These are phyloP conservation scores for Pangasius larnaudii DNA, from an alignment of 2,797 vertebrate species.

Conservation along the genomic window DNA sequence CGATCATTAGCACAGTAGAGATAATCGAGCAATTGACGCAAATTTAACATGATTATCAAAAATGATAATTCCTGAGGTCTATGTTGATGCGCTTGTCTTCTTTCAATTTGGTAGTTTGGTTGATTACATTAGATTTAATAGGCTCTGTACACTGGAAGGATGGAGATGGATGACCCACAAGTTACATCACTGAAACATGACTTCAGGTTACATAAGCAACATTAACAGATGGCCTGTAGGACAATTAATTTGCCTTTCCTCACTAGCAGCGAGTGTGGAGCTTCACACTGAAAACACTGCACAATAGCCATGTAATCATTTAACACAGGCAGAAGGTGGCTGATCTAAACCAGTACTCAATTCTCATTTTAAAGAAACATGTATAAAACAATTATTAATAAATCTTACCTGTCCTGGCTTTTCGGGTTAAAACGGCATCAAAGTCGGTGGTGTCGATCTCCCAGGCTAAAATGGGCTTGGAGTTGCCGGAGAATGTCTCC, in stretches of 20 bases:
- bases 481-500: constrained; percentile 74
- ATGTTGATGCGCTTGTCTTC: neutral
- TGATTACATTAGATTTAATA: neutral
- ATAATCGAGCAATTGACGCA: neutral
- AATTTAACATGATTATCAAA: neutral
- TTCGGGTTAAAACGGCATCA: constrained; percentile 82
- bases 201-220: neutral
- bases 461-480: constrained; percentile 90
- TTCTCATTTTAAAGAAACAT: neutral
- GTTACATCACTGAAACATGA: neutral
- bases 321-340: neutral
- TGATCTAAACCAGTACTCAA: neutral
- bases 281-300: neutral
- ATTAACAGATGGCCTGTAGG: neutral
- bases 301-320: neutral
- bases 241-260: neutral
- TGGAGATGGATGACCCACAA: neutral
- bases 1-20: neutral
- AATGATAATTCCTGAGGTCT: neutral
- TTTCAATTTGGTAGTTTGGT: neutral
- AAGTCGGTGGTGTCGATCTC: constrained; percentile 97
- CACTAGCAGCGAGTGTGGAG: neutral
- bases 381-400: neutral
- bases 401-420: constrained; percentile 85
- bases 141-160: neutral